Percentiles rank a stretch among this genome's conserved stretches.
phyloP scores from a whole-genome alignment of 2,113 vertebrate genomes.

The Albula glossodonta region DNA sequence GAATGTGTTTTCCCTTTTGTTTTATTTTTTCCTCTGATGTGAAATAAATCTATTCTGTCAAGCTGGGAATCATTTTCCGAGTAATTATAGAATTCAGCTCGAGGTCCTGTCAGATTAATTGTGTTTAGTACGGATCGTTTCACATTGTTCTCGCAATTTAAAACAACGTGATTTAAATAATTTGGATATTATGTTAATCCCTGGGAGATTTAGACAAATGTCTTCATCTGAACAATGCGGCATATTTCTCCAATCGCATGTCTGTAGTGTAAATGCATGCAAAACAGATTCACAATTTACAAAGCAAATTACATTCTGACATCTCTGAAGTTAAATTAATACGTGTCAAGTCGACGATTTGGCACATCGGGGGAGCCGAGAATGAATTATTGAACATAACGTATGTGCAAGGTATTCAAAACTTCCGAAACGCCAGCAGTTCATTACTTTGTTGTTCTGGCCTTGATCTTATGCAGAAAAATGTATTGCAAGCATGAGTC shows the following conservation, averaged over 20 bases:
- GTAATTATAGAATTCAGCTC: conserved; percentile 16
- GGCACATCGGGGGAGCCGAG: no score
- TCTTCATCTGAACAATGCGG: neutral
- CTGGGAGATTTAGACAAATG: conserved; percentile 19
- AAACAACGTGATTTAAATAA: neutral
- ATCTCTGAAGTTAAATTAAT: no score
- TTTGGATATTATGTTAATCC: conserved; percentile 16
- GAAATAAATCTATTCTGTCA: conserved; percentile 8
- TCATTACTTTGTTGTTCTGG: no score
- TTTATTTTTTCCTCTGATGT: neutral
- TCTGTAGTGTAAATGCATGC: neutral
- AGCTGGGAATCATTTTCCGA: conserved; percentile 17
- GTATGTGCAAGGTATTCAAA: no score
- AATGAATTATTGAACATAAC: no score
- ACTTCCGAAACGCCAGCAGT: no score
- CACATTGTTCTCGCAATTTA: conserved; percentile 12
- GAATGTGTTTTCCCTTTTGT: neutral
- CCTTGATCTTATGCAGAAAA: no score
- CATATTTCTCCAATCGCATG: neutral
- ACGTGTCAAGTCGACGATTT: no score
- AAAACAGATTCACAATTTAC: neutral
- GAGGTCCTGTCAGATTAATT: conserved; percentile 20
- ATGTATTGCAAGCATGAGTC: no score
- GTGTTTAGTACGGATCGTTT: conserved; percentile 3
- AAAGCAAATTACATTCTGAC: no score